Evolutionary conservation across 2,113 vertebrate genomes (phyloP).

Genomic region (Platycercus adscitus): DNA sequence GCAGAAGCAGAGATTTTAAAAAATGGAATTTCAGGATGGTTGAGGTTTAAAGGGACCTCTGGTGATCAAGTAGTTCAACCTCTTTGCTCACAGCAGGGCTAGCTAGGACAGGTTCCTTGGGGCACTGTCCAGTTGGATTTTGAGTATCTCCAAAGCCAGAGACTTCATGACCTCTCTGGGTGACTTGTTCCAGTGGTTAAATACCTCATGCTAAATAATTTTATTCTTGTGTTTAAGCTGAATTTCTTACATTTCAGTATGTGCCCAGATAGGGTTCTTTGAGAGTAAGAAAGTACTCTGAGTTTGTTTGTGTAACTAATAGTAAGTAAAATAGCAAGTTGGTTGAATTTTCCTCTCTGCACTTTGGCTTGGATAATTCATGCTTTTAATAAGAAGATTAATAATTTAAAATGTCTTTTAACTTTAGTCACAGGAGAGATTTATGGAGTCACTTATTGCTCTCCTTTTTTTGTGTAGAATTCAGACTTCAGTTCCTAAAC

Average conservation of each 20-base stretch:
- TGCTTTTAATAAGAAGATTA: background rate
- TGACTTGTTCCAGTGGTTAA: background rate
- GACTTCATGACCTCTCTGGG: background rate
- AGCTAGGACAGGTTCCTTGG: background rate
- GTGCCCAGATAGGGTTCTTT: background rate
- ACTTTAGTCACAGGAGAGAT: background rate
- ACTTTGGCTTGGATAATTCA: background rate
- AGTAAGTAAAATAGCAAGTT: background rate
- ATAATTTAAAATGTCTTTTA: background rate
- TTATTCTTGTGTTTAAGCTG: background rate
- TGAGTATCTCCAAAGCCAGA: background rate
- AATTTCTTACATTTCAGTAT: background rate
- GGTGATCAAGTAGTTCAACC: background rate
- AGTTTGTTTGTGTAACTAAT: background rate
- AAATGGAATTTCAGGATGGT: background rate
- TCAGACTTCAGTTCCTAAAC: background rate
- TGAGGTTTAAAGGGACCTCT: background rate
- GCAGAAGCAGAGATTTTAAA: background rate
- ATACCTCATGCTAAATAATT: background rate
- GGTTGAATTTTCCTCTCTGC: background rate
- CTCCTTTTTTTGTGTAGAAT: background rate
- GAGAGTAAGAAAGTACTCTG: background rate
- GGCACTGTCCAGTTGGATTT: background rate
- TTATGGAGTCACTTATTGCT: background rate
- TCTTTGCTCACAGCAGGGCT: background rate